phyloP scores from a whole-genome alignment of 2,797 vertebrate species.

The Tenualosa thibaudeaui region DNA sequence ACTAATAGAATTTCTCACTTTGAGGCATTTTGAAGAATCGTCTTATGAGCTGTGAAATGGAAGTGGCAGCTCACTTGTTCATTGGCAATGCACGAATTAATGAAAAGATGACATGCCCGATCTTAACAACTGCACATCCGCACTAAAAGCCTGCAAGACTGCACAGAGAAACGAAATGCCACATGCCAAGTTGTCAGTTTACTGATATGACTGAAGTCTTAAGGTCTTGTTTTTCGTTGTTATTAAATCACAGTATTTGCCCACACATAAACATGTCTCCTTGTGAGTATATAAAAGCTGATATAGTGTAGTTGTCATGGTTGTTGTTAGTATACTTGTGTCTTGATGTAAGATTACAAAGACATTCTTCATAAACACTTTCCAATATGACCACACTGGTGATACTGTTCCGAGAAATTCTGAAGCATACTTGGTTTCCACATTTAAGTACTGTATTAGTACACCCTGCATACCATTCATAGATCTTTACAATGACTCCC shows the following conservation, averaged over 20 bases:
- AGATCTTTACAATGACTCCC: no score
- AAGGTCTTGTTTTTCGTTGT: neutral
- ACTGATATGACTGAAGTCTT: neutral
- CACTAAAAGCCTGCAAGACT: neutral
- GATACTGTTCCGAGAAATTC: neutral
- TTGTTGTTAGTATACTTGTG: neutral
- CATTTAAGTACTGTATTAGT: no score
- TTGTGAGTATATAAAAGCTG: neutral
- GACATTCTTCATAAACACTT: neutral
- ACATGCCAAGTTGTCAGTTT: neutral
- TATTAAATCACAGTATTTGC: neutral
- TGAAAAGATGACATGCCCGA: neutral
- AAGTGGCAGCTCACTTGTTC: constrained; percentile 60
- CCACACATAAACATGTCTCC: neutral
- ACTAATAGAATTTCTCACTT: constrained; percentile 21
- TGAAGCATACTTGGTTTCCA: no score
- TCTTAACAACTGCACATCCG: neutral
- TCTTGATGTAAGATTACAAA: neutral
- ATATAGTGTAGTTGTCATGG: neutral
- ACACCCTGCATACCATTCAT: no score
- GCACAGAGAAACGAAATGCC: neutral
- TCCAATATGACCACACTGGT: neutral
- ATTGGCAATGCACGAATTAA: constrained; percentile 51
- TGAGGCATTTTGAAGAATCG: constrained; percentile 7
- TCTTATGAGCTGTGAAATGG: neutral